A percentile compares a stretch with the other conserved stretches of the same genome.
These are phyloP conservation scores for Acanthaster planci DNA, from an alignment of 35 echinoderm and acorn worm genomes.

Conservation along the genomic window DNA sequence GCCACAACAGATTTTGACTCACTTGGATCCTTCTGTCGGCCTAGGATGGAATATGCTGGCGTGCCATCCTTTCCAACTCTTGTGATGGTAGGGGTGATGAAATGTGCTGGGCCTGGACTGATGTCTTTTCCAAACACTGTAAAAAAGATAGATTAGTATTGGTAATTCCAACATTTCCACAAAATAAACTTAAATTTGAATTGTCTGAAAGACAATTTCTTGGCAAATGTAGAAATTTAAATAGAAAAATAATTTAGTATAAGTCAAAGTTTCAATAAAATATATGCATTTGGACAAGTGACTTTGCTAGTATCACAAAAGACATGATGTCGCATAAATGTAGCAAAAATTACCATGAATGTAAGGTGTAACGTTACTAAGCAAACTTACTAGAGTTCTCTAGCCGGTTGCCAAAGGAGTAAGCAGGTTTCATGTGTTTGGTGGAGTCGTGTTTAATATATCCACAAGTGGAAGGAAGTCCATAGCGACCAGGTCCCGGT, in stretches of 20 bases:
- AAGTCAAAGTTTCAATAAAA: no score
- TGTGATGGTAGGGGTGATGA: slow-evolving; percentile 68
- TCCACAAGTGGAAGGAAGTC: slow-evolving; percentile 83
- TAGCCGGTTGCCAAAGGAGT: slow-evolving; percentile 83
- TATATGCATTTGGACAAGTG: no score
- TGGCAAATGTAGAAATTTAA: no score
- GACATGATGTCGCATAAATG: no score
- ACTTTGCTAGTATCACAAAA: no score
- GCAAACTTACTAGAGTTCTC: slow-evolving; percentile 84
- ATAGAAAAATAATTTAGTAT: no score
- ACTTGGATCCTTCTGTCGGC: slow-evolving; percentile 96
- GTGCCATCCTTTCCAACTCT: slow-evolving; percentile 94
- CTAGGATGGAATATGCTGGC: slow-evolving; percentile 93
- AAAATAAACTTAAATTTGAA: not conserved
- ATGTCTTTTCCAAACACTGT: slow-evolving; percentile 93
- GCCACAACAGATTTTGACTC: slow-evolving; percentile 51
- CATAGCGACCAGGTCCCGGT: slow-evolving; percentile 96
- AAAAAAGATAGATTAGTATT: slow-evolving; percentile 34
- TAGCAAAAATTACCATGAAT: no score
- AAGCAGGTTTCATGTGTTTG: slow-evolving; percentile 98
- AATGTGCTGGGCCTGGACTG: slow-evolving; percentile 90
- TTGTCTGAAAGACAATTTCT: no score
- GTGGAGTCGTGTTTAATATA: slow-evolving; percentile 80
- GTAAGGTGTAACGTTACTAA: no score
- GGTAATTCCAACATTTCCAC: not conserved